Evolutionary conservation across 2,113 vertebrate genomes (phyloP), one percentile per base, ranked within the genome.

Genomic region (Marcusenius ussheri): DNA sequence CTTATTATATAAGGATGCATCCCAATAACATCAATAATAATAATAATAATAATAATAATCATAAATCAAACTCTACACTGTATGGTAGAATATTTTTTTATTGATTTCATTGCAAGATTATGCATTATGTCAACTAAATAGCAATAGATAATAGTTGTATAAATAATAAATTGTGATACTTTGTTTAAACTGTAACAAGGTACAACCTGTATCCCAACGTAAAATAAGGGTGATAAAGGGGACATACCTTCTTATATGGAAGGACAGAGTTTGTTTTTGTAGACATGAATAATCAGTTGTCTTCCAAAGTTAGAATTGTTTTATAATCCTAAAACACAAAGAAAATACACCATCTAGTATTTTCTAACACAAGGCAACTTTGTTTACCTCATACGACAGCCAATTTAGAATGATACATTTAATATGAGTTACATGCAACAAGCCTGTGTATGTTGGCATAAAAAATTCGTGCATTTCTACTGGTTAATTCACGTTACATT

Each of bases 201-300:
- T n/a, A n/a, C n/a, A 3, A 17, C 27, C 39, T 21, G 45, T 13
- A 45, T 13, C 24, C 74, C 35, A 91, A 42, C 19, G 83, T n/a
- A 42, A 70, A n/a, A 39, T 17, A 83, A 31, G 13, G 11, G 1
- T n/a, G 46, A 8, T 74, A 15, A 39, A 1, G 27, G 83, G 56
- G 62, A 39, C 47, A 90, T 91, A 96, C 95, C 94, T 93, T 94
- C 88, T 93, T 90, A 80, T 95, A 96, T 9, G 91, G 0, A 83
- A 94, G 51, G 46, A 93, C 92, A 3, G 47, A 87, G 84, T 92
- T 94, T 94, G 95, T 96, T 56, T 56, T 93, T 9, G 90, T 1
- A 5, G 88, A 35, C 31, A 27, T 89, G 19, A 3, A 86, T 89
- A 62, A 89, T 90, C 84, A 88, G n/a, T 6, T 3, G 0, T 83